A percentile compares a stretch with the other conserved stretches of the same genome.
Conservation (phyloP, 1,140 invertebrate genomes). For the Orchestia grillus region DNA sequence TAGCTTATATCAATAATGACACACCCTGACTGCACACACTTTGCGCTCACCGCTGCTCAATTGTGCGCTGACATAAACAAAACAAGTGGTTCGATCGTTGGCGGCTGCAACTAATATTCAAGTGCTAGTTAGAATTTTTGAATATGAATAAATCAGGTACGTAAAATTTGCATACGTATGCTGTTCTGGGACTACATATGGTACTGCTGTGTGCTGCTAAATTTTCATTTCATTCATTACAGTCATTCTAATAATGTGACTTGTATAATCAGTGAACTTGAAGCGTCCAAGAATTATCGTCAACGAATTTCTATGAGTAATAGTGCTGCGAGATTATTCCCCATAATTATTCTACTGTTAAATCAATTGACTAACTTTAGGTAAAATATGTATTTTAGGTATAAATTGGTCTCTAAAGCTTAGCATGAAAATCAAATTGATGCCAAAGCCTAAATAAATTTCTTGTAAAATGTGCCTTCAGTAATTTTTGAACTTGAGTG, state of each 20-base stretch:
- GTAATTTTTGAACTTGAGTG: too few species aligned
- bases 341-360: not conserved
- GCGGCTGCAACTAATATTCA: slow-evolving; percentile 28
- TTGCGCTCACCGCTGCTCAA: slow-evolving; percentile 42
- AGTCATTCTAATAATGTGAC: not conserved
- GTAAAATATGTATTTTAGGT: too few species aligned
- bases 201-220: not conserved
- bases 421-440: too few species aligned
- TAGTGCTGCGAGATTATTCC: not conserved
- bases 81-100: slow-evolving; percentile 55
- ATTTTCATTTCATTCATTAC: not conserved
- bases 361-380: too few species aligned
- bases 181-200: not conserved
- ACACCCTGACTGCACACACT: slow-evolving; percentile 16
- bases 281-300: not conserved
- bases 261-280: not conserved
- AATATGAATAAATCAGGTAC: slow-evolving; percentile 48
- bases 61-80: slow-evolving; percentile 41
- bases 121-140: not conserved
- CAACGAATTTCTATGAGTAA: not conserved
- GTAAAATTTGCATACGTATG: not conserved
- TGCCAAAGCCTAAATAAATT: too few species aligned
- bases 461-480: too few species aligned
- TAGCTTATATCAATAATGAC: slow-evolving; percentile 35
- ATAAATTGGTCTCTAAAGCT: too few species aligned